Evolutionary conservation across 2,797 vertebrate species (phyloP).

Genomic region (Eupleurogrammus muticus): DNA sequence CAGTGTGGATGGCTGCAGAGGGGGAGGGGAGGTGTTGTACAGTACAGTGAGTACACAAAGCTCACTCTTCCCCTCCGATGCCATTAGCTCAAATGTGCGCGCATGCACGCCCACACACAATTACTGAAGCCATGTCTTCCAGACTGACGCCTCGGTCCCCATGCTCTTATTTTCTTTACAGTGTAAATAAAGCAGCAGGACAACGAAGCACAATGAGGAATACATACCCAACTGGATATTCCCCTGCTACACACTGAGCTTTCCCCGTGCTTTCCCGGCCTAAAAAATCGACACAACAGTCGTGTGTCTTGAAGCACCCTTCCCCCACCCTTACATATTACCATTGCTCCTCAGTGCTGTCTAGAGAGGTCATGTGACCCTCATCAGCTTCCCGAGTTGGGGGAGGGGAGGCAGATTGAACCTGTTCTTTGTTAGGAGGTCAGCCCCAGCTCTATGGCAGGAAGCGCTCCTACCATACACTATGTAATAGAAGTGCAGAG

Average conservation of each 20-base stretch:
- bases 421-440: conserved; percentile 94
- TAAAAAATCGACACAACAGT: conserved; percentile 80
- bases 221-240: conserved; percentile 64
- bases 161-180: conserved; percentile 53
- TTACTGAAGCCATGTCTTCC: conserved; percentile 47
- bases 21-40: conserved; percentile 72
- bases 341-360: conserved; percentile 86
- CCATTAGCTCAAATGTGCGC: conserved; percentile 42
- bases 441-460: conserved; percentile 84
- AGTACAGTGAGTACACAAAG: conserved; percentile 76
- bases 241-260: conserved; percentile 61
- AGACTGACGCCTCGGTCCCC: conserved; percentile 35
- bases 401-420: conserved; percentile 87
- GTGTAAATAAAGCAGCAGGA: conserved; percentile 70
- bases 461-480: conserved; percentile 82
- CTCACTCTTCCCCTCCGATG: conserved; percentile 53
- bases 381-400: conserved; percentile 84
- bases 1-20: conserved; percentile 53
- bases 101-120: conserved; percentile 24
- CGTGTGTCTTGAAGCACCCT: conserved; percentile 77
- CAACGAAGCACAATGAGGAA: conserved; percentile 60
- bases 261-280: conserved; percentile 58
- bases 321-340: conserved; percentile 83
- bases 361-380: conserved; percentile 91
- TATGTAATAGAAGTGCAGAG: conserved; percentile 82